phyloP scores from a whole-genome alignment of 2,797 vertebrate species.

The Gymnopithys bicolor region DNA sequence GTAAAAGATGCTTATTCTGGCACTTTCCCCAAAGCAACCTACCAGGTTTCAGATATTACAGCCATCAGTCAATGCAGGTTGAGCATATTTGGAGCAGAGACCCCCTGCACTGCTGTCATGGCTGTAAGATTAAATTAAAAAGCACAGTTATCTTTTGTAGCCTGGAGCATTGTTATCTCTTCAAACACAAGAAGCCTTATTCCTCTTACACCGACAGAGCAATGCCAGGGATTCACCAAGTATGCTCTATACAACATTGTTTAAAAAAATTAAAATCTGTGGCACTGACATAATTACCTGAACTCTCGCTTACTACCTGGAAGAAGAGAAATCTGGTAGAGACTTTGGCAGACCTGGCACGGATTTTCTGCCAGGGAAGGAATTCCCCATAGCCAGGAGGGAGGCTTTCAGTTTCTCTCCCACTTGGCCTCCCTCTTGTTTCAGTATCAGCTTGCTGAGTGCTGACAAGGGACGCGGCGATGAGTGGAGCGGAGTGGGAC shows the following conservation, averaged over 20 bases:
- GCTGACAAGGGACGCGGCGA: background rate
- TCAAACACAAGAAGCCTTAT: background rate
- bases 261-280: background rate
- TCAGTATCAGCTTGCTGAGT: background rate
- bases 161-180: background rate
- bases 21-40: background rate
- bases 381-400: background rate
- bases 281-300: background rate
- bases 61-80: slow-evolving; percentile 6
- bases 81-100: slow-evolving; percentile 9
- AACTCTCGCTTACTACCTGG: background rate
- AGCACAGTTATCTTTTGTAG: slow-evolving; percentile 8
- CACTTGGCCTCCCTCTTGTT: background rate
- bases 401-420: slow-evolving; percentile 15
- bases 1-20: background rate
- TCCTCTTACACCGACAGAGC: background rate
- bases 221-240: background rate
- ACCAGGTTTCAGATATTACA: background rate
- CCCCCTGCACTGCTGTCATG: slow-evolving; percentile 7
- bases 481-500: background rate
- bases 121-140: slow-evolving; percentile 31
- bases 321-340: background rate
- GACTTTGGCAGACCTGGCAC: background rate
- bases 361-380: background rate
- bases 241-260: background rate